Percentiles rank a stretch among this genome's conserved stretches.
Evolutionary conservation across 2,888 invertebrate species (phyloP).

Genomic region (Plemyria rubiginata): DNA sequence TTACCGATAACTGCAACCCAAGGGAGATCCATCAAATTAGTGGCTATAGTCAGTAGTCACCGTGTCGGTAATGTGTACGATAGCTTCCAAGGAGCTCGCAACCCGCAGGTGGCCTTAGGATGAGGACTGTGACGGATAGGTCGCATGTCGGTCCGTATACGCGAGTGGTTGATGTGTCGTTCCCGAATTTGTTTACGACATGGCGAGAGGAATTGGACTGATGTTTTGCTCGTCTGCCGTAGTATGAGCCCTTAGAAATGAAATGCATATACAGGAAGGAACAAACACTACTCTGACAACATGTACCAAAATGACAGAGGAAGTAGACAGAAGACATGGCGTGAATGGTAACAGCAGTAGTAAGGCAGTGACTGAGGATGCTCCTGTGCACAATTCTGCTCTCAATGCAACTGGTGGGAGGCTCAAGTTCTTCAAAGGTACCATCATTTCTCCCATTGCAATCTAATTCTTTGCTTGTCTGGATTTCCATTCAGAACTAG

Average conservation of each 20-base stretch:
- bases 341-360: slow-evolving; percentile 88
- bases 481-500: slow-evolving; percentile 5
- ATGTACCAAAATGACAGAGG: slow-evolving; percentile 87
- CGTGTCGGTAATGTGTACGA: slow-evolving; percentile 82
- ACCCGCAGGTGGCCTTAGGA: slow-evolving; percentile 82
- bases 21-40: slow-evolving; percentile 59
- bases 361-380: slow-evolving; percentile 79
- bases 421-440: slow-evolving; percentile 92
- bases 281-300: slow-evolving; percentile 89
- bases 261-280: slow-evolving; percentile 88
- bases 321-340: slow-evolving; percentile 90
- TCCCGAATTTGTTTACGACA: slow-evolving; percentile 68
- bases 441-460: slow-evolving; percentile 48
- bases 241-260: slow-evolving; percentile 85
- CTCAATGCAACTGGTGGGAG: slow-evolving; percentile 87
- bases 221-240: slow-evolving; percentile 78
- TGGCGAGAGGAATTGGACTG: slow-evolving; percentile 78
- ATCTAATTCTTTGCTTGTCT: slow-evolving; percentile 24
- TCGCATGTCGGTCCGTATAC: slow-evolving; percentile 69
- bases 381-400: slow-evolving; percentile 73
- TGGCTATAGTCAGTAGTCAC: slow-evolving; percentile 72
- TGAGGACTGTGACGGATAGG: slow-evolving; percentile 79
- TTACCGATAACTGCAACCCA: slow-evolving; percentile 61
- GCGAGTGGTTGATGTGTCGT: slow-evolving; percentile 69
- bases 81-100: slow-evolving; percentile 72